A percentile compares a stretch with the other conserved stretches of the same genome.
These are phyloP conservation scores for Odocoileus hemionus DNA, from an alignment of 2,113 vertebrate species.

Conservation along the genomic window DNA sequence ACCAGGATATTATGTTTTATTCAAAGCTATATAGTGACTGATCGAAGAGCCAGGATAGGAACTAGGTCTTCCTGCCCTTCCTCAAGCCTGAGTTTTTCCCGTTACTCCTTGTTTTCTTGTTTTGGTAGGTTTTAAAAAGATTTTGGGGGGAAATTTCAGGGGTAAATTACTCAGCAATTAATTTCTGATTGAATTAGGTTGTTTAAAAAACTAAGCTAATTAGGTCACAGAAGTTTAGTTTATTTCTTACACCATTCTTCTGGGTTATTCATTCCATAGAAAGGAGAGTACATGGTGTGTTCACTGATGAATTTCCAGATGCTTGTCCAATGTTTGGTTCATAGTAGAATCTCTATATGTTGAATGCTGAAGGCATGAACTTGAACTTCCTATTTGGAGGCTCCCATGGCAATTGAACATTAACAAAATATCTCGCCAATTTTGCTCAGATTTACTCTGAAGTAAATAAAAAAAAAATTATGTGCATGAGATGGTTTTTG, in stretches of 20 bases:
- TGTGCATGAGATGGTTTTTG: neutral
- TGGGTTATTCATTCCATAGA: neutral
- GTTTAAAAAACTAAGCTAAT: neutral
- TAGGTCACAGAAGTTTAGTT: neutral
- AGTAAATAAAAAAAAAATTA: neutral
- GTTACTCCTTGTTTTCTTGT: neutral
- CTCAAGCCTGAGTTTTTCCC: neutral
- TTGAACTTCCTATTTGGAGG: neutral
- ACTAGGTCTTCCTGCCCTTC: neutral
- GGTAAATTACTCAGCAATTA: neutral
- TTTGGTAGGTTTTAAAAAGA: neutral
- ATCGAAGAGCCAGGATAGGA: neutral
- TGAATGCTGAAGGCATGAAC: neutral
- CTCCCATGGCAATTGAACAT: neutral
- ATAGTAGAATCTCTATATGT: neutral
- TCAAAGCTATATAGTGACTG: neutral
- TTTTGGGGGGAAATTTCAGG: neutral
- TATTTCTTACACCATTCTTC: neutral
- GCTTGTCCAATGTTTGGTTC: neutral
- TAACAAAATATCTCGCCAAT: neutral
- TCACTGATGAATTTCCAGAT: neutral
- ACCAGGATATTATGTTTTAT: neutral
- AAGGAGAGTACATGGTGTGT: rapidly evolving
- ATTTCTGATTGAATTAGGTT: neutral
- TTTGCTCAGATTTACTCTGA: neutral